Conservation (phyloP, 2,797 vertebrate genomes). For the Schizopygopsis pylzovi region DNA sequence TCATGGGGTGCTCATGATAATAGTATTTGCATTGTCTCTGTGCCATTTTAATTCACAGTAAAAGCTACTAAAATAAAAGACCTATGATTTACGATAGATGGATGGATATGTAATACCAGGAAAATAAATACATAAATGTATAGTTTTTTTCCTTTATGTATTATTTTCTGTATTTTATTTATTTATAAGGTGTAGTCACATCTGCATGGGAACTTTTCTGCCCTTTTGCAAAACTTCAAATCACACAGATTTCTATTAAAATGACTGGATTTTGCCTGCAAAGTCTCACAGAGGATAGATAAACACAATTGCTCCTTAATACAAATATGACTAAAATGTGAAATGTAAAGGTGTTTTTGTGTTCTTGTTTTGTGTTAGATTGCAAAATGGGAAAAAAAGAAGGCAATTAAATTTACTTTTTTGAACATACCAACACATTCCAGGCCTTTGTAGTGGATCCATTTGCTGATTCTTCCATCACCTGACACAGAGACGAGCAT, state of each 20-base stretch:
- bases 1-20: background rate
- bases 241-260: background rate
- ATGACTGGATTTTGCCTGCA: background rate
- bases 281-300: background rate
- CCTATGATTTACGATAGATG: too few species aligned
- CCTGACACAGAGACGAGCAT: conserved; percentile 85
- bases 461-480: conserved; percentile 86
- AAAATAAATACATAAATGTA: too few species aligned
- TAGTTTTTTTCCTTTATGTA: too few species aligned
- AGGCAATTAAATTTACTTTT: background rate
- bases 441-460: conserved; percentile 83
- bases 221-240: background rate
- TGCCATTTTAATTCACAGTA: too few species aligned
- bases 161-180: too few species aligned
- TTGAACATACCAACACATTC: conserved; percentile 76
- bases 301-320: background rate
- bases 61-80: too few species aligned
- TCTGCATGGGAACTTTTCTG: background rate
- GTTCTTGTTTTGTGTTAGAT: background rate
- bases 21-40: background rate
- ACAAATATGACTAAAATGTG: background rate
- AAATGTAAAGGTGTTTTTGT: background rate
- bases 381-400: background rate
- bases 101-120: too few species aligned
- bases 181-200: background rate